phyloP scores from a whole-genome alignment of 2,888 invertebrate genomes.

The Drosophila mimetica region DNA sequence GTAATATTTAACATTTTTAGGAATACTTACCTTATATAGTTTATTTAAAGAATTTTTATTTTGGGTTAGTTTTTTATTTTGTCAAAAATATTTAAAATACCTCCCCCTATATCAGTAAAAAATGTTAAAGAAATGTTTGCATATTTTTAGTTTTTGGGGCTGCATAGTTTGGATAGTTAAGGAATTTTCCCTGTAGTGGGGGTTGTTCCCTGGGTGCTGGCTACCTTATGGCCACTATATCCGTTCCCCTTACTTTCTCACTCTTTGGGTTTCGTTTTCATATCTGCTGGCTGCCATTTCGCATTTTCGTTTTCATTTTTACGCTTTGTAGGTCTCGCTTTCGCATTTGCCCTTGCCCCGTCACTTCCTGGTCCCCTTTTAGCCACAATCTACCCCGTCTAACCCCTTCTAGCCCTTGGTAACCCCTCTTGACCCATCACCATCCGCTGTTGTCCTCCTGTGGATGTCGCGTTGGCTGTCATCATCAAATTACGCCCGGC shows the following conservation, averaged over 20 bases:
- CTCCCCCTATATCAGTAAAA: neutral
- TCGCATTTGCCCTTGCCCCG: slow-evolving; percentile 17
- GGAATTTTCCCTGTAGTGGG: neutral
- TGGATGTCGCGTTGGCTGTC: slow-evolving; percentile 59
- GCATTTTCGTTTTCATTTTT: slow-evolving; percentile 68
- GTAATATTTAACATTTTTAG: no score
- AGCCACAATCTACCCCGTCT: neutral
- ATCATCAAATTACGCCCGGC: slow-evolving; percentile 72
- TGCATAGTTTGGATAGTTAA: neutral
- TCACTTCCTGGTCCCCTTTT: neutral
- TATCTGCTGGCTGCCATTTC: slow-evolving; percentile 45
- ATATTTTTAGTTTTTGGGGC: neutral
- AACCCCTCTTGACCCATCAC: neutral
- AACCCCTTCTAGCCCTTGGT: neutral
- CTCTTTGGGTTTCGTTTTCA: slow-evolving; percentile 48
- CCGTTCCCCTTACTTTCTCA: neutral
- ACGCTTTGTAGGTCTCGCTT: slow-evolving; percentile 37
- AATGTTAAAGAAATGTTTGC: neutral
- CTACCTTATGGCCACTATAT: slow-evolving; percentile 8
- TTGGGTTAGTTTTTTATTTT: no score
- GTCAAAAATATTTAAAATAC: no score
- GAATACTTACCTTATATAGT: no score
- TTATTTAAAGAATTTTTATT: no score
- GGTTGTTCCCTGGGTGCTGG: neutral
- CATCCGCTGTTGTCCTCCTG: neutral